Evolutionary conservation across 2,797 vertebrate genomes (phyloP).

Genomic region (Hirundo rustica): DNA sequence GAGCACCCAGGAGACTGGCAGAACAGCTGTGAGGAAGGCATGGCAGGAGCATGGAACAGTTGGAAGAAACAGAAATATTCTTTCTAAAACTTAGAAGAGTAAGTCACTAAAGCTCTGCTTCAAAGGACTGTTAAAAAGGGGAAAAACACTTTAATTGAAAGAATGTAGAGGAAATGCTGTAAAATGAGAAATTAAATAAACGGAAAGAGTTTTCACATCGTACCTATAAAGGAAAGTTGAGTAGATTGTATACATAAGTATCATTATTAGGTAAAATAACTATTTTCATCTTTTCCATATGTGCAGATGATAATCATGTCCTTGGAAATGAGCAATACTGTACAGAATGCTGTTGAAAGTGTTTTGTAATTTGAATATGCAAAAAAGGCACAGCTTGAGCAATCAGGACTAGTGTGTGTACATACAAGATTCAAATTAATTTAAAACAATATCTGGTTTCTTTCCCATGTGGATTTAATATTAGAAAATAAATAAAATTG

Average conservation of each 20-base stretch:
- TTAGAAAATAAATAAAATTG: background rate
- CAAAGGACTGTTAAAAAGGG: background rate
- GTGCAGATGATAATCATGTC: background rate
- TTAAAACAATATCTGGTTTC: background rate
- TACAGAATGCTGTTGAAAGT: background rate
- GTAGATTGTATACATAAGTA: background rate
- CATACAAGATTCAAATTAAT: background rate
- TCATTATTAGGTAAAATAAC: constrained; percentile 3
- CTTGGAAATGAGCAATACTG: background rate
- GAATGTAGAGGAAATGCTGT: background rate
- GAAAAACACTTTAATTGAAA: background rate
- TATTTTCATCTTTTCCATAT: background rate
- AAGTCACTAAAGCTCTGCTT: background rate
- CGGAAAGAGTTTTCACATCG: background rate
- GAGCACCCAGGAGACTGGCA: background rate
- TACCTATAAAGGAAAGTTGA: background rate
- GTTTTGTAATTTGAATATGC: background rate
- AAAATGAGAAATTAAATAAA: background rate
- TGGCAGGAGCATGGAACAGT: background rate
- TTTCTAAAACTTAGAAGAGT: background rate
- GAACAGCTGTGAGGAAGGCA: constrained; percentile 21
- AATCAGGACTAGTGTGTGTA: background rate
- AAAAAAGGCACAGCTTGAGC: constrained; percentile 10
- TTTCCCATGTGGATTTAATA: background rate
- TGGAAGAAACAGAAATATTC: background rate